Percentiles rank a stretch among this genome's conserved stretches.
Evolutionary conservation across 2,888 invertebrate genomes (phyloP).

Genomic region (Orthonychiurus folsomi): DNA sequence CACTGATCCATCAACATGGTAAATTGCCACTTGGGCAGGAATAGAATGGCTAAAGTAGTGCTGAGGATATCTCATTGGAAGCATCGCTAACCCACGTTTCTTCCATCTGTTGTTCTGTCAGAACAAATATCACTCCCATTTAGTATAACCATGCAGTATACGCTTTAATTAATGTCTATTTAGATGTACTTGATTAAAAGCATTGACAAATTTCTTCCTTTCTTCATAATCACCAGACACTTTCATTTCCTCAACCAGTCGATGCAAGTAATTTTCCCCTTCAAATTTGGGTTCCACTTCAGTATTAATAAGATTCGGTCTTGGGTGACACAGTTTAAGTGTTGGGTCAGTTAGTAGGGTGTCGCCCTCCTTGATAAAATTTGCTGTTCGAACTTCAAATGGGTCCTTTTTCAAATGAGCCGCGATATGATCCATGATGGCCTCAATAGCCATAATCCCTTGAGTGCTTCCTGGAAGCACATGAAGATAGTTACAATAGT

Average conservation of each 20-base stretch:
- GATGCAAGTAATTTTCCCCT: conserved; percentile 44
- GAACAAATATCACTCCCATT: not conserved
- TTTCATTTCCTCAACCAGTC: conserved; percentile 53
- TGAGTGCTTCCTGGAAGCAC: conserved; percentile 44
- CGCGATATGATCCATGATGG: conserved; percentile 47
- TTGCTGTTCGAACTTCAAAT: conserved; percentile 49
- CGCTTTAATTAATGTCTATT: conserved; percentile 1
- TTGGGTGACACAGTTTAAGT: not conserved
- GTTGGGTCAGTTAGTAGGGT: conserved; percentile 3
- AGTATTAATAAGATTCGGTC: not conserved
- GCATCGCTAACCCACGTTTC: conserved; percentile 56
- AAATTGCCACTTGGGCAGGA: conserved; percentile 57
- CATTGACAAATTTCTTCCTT: conserved; percentile 50
- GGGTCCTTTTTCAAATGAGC: conserved; percentile 43
- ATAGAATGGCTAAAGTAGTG: conserved; percentile 46
- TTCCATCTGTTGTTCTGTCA: conserved; percentile 61
- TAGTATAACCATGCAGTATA: not conserved
- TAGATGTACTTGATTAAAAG: conserved; percentile 52
- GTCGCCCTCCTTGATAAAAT: conserved; percentile 45
- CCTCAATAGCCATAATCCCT: conserved; percentile 45
- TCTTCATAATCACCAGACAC: conserved; percentile 52
- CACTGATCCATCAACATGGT: conserved; percentile 45
- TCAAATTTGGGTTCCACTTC: conserved; percentile 17
- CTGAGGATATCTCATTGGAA: conserved; percentile 60
- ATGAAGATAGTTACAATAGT: not conserved